phyloP scores from a whole-genome alignment of 2,797 vertebrate species.

The Eospalax fontanierii region DNA sequence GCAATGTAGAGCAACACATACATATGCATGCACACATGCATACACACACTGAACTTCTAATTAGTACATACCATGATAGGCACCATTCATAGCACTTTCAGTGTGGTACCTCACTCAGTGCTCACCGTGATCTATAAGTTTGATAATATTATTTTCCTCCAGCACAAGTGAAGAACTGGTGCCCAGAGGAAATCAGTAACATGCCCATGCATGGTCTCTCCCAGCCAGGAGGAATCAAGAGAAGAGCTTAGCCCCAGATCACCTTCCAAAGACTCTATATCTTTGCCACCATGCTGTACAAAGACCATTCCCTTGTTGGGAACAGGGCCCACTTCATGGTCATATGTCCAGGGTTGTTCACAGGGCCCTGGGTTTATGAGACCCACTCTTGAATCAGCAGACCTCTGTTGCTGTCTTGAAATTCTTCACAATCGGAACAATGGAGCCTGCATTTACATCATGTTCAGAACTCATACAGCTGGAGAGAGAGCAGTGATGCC shows the following conservation, averaged over 20 bases:
- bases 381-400: background rate
- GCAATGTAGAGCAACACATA: background rate
- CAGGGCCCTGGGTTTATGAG: background rate
- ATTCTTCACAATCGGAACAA: background rate
- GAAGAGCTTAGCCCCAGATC: background rate
- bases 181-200: background rate
- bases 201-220: background rate
- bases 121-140: background rate
- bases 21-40: background rate
- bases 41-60: background rate
- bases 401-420: background rate
- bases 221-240: conserved; percentile 3
- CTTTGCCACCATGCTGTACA: background rate
- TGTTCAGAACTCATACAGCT: background rate
- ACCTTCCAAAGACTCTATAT: background rate
- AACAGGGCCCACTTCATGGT: background rate
- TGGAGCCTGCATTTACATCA: background rate
- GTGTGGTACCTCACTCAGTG: background rate
- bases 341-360: too few relatives aligned
- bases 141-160: background rate
- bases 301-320: background rate
- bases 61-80: background rate
- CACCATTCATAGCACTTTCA: background rate
- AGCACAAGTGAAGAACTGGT: conserved; percentile 21
- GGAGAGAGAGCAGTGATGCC: background rate